Conservation (phyloP, 2,113 vertebrate species). For the Condylura cristata region DNA sequence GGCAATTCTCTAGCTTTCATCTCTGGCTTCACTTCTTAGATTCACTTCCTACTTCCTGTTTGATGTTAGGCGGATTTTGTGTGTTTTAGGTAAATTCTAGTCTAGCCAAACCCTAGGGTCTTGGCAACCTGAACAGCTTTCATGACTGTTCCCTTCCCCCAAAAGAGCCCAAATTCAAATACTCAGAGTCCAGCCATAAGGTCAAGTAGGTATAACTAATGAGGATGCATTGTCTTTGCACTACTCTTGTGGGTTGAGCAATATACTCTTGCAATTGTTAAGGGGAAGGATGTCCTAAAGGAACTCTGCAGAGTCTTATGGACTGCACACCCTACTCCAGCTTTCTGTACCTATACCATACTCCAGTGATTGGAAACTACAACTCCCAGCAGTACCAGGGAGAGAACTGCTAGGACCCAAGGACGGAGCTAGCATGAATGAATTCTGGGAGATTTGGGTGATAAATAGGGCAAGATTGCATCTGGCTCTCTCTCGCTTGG, state of each 20-base stretch:
- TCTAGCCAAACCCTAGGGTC: neutral
- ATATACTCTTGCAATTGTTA: neutral
- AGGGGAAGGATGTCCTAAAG: no score
- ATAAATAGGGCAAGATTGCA: no score
- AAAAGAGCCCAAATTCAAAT: neutral
- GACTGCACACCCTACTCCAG: no score
- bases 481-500: no score
- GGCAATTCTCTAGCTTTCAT: neutral
- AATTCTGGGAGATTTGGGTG: no score
- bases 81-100: neutral
- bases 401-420: no score
- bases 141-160: neutral
- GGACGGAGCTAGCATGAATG: no score
- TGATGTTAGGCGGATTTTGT: neutral
- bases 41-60: slow-evolving; percentile 11
- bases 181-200: neutral
- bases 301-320: no score
- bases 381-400: no score
- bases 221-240: neutral
- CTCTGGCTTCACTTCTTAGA: slow-evolving; percentile 22
- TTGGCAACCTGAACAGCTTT: neutral
- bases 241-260: neutral
- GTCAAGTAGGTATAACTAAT: neutral
- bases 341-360: no score
- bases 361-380: no score